Percentiles rank a stretch among this genome's conserved stretches.
phyloP scores from a whole-genome alignment of 2,888 invertebrate genomes.

The Osedax frankpressi region DNA sequence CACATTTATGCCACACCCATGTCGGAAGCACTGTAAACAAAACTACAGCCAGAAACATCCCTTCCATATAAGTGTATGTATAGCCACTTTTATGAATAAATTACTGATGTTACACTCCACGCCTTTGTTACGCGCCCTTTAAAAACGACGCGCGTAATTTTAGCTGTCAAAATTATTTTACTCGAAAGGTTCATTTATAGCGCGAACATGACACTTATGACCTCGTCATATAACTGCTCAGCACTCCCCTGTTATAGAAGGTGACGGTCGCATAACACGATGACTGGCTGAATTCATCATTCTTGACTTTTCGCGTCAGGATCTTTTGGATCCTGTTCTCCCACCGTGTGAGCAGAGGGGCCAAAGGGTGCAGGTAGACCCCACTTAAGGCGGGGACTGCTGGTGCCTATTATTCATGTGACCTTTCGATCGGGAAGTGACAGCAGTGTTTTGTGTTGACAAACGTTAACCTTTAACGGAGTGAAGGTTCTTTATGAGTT shows the following conservation, averaged over 20 bases:
- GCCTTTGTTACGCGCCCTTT: neutral
- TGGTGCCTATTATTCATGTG: neutral
- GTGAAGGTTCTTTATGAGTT: neutral
- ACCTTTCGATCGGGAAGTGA: neutral
- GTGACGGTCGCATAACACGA: neutral
- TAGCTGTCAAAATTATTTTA: neutral
- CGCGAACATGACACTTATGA: neutral
- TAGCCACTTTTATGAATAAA: neutral
- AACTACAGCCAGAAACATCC: neutral
- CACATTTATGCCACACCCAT: neutral
- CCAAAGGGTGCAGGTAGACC: neutral
- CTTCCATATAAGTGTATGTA: neutral
- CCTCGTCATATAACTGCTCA: neutral
- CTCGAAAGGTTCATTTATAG: neutral
- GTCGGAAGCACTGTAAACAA: neutral
- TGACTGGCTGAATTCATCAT: conserved; percentile 4
- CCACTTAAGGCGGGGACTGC: neutral
- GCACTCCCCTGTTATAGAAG: neutral
- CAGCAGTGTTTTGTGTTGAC: neutral
- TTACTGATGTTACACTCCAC: neutral
- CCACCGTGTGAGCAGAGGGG: neutral
- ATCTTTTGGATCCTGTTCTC: conserved; percentile 4
- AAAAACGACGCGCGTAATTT: neutral
- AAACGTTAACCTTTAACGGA: neutral
- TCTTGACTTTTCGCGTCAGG: neutral